Evolutionary conservation across 2,797 vertebrate species (phyloP), one percentile per base, ranked within the genome.

Genomic region (Amniataba percoides): DNA sequence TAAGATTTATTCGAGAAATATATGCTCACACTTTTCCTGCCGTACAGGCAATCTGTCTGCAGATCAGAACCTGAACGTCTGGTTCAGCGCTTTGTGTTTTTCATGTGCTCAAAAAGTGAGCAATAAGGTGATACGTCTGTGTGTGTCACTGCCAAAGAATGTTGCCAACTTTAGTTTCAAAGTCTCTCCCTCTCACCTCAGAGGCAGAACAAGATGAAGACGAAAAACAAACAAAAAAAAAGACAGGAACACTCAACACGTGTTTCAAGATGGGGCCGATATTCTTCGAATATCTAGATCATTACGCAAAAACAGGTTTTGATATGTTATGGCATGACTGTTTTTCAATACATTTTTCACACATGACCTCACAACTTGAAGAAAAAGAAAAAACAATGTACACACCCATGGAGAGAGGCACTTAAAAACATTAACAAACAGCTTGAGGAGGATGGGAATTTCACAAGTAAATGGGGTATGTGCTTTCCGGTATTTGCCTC

Each of bases 341-440:
- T 97, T 97, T 98, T 98, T 97, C 95, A 96, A 93, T 96, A 95
- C 95, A 98, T 99, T 98, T 99, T 97, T 98, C 91, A 94, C 94
- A 95, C 92, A 95, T 99, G 97, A 98, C 92, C 94, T 98, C 96
- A 97, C 93, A 87, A 95, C 75, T 83, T 82, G 49, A 71, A 77
- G 5, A 65, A 80, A 79, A 83, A 87, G 80, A 94, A 79, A 83
- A 87, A 81, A 94, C 34, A 36, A 71, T 91, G 95, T 91, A 96
- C 97, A 96, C 98, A 96, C 98, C 98, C 97, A 96, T 84, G 84
- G 88, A 95, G 95, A 95, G 94, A 95, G 94, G 95, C 94, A 96
- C 94, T 94, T 95, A 85, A 89, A 75, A 34, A 52, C 40, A 60
- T 71, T 13, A 63, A 87, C 53, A 83, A 74, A 88, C 91, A 82